Evolutionary conservation across 2,888 invertebrate genomes (phyloP), one percentile per base, ranked within the genome.

Genomic region (Blastobasis lacticolella): DNA sequence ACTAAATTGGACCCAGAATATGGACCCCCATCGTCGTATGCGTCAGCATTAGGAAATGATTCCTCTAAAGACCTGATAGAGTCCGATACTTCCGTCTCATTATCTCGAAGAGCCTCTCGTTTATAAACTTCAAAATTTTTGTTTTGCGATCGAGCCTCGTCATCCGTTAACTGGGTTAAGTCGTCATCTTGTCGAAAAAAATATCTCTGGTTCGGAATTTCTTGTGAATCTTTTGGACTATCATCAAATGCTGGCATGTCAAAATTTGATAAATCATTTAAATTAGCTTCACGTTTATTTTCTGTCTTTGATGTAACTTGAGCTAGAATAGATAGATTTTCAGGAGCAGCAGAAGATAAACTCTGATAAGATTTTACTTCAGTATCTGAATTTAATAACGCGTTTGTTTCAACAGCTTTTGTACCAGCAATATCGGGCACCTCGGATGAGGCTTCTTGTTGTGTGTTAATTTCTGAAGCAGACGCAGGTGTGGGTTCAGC

Each of bases 51-150:
- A 2, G 86, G 81, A 62, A 88, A 88, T 6, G 88, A 88, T 49
- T 88, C 86, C 56, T 83, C 81, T 51, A 88, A 60, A n/a, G 78
- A 79, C 60, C 77, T 79, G 3, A 83, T 58, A n/a, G 79, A 70
- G 52, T 80, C 75, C 4, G 65, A 54, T 37, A 75, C 57, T 51
- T 73, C 73, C 0, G 62, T 54, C 53, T 72, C 60, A 36, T 68
- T 69, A n/a, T 71, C 64, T 36, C 57, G 57, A 51, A 54, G 56
- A 37, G 58, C 53, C 50, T 81, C 80, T 45, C 84, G 69, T 69
- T 84, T 86, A 48, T 69, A 66, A 4, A 61, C 54, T 57, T 69
- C 69, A 41, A 58, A 56, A 55, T 57, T 57, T 4, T 54, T 60
- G 54, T 61, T 58, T 37, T 62, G 63, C 38, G 63, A 54, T 55